phyloP scores from a whole-genome alignment of 1,140 invertebrate species.

The Brachionus asplanchnoidis region DNA sequence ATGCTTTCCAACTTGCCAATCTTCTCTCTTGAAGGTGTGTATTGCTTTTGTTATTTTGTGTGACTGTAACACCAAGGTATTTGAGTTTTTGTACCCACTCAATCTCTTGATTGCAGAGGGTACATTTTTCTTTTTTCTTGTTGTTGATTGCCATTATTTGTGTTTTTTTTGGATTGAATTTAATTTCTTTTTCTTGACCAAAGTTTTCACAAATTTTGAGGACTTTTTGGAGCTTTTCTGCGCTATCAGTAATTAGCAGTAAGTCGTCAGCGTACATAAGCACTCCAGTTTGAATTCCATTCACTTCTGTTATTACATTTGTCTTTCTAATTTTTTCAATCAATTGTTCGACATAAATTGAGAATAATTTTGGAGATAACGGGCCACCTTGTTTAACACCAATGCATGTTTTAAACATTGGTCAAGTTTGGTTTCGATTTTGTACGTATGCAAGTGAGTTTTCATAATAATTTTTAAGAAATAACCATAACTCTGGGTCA shows the following conservation, averaged over 20 bases:
- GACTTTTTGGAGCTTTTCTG: neutral
- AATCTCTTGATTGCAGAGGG: neutral
- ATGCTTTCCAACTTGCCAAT: no score
- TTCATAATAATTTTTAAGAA: neutral
- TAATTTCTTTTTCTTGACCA: neutral
- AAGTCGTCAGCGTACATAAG: constrained; percentile 2
- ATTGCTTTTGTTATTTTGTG: no score
- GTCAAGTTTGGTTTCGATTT: neutral
- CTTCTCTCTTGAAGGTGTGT: no score
- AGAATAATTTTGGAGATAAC: neutral
- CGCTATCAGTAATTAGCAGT: neutral
- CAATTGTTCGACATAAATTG: constrained; percentile 4
- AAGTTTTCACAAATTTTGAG: neutral
- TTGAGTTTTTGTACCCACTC: no score
- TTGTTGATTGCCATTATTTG: neutral
- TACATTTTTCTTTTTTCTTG: neutral
- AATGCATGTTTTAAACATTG: neutral
- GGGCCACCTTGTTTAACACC: neutral
- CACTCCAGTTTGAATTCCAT: neutral
- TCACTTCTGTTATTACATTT: neutral
- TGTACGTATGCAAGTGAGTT: neutral
- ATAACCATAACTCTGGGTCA: neutral
- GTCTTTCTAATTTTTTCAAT: neutral
- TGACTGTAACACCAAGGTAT: no score
- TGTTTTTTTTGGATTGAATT: neutral